phyloP scores from a whole-genome alignment of 2,797 vertebrate species.

The Hippocampus kuda region DNA sequence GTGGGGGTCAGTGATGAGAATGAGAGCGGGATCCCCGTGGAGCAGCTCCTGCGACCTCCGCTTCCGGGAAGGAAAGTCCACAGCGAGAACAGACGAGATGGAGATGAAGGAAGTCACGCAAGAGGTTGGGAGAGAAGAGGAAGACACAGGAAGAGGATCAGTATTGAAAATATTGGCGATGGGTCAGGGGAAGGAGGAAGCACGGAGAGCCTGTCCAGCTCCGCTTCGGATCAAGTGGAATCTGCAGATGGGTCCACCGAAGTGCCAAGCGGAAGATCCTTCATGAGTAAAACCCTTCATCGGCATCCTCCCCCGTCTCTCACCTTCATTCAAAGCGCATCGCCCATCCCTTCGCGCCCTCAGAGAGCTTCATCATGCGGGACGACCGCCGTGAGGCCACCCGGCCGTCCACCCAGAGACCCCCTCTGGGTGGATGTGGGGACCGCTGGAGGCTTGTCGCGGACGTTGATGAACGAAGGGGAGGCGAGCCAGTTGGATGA shows the following conservation, averaged over 20 bases:
- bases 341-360: conserved; percentile 18
- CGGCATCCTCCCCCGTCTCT: conserved; percentile 11
- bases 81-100: conserved; percentile 68
- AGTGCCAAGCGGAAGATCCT: conserved; percentile 21
- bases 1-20: conserved; percentile 32
- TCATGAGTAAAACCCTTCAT: conserved; percentile 25
- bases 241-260: conserved; percentile 44
- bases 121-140: conserved; percentile 18
- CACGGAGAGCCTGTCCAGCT: conserved; percentile 23
- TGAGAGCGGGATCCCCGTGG: conserved; percentile 20
- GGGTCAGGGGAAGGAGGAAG: conserved; percentile 15
- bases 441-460: conserved; percentile 11
- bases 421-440: conserved; percentile 42
- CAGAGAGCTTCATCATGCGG: conserved; percentile 25
- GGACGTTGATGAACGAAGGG: conserved; percentile 37
- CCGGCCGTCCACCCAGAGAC: conserved; percentile 43
- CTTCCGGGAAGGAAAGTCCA: conserved; percentile 55
- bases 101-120: conserved; percentile 7
- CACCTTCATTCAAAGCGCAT: conserved; percentile 19
- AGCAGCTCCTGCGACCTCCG: conserved; percentile 43
- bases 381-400: conserved; percentile 31
- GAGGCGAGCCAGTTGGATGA: conserved; percentile 32
- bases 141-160: conserved; percentile 16
- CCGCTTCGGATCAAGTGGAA: conserved; percentile 35
- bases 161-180: conserved; percentile 16